Base-by-base conservation (phyloP, 2,888 invertebrate species). In the Apotomis betuletana region DNA sequence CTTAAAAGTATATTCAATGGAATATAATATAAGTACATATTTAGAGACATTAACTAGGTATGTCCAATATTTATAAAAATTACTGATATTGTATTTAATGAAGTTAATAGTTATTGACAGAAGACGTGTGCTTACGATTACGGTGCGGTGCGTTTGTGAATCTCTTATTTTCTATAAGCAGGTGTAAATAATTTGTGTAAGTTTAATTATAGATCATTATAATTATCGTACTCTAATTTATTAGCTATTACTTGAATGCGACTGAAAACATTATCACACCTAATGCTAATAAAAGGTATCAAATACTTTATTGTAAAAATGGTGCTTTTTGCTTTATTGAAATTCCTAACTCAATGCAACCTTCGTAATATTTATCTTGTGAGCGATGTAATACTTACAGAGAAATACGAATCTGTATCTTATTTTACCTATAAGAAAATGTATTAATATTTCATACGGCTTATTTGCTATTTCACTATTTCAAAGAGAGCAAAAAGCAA, bases 141-240 rank as follows among this genome's bases (percentile, higher is more conserved):
- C 80, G 81, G 81, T 83, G 82, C 78, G 86, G 85, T 89, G 86
- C 87, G 88, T 89, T 88, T 88, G 86, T 86, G 85, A 87, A 84
- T 89, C 79, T 85, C 81, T 84, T 89, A 84, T 76, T 80, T 85
- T 88, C 78, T 41, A 83, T 83, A 85, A 86, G 83, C 87, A 78
- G 82, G 81, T 92, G 92, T 92, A 92, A 90, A 92, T 91, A 92
- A 84, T 89, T 90, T 90, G 77, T 85, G 84, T 91, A 90, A 90
- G 90, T 89, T 90, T 52, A 71, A 87, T 81, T 77, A 80, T 89
- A 87, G 84, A 85, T 83, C 76, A 80, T 85, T 86, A 85, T 83
- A 80, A 83, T 83, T 81, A 83, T 80, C 79, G 76, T 82, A 83
- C 62, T 63, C 72, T 86, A 83, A 84, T 88, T 90, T 88, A 78